Percentiles rank a stretch among this genome's conserved stretches.
Evolutionary conservation across 2,888 invertebrate species (phyloP).

Genomic region (Scaptomyza reducta): DNA sequence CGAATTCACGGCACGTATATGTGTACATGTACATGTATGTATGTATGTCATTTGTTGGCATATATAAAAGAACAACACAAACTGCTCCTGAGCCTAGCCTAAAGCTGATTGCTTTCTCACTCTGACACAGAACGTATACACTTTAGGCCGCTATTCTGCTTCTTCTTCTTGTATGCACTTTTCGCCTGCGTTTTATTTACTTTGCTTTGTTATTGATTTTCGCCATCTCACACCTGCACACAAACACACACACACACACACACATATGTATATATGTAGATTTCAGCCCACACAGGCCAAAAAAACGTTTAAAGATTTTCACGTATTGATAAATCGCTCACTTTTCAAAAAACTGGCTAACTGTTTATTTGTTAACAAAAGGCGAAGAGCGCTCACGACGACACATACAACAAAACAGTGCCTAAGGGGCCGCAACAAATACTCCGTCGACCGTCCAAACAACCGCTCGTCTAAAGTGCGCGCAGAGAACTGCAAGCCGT

Average conservation of each 20-base stretch:
- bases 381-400: conserved; percentile 18
- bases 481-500: conserved; percentile 53
- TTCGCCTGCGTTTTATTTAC: conserved; percentile 71
- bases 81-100: conserved; percentile 34
- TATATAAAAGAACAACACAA: conserved; percentile 13
- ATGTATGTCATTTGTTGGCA: conserved; percentile 30
- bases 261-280: conserved; percentile 7
- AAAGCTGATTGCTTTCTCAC: conserved; percentile 54
- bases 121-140: conserved; percentile 36
- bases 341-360: conserved; percentile 20
- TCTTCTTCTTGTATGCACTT: conserved; percentile 55
- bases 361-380: conserved; percentile 37
- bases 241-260: conserved; percentile 18
- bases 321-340: conserved; percentile 23
- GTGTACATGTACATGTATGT: conserved; percentile 40
- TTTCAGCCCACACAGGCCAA: conserved; percentile 21
- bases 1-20: conserved; percentile 74
- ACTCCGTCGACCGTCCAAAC: conserved; percentile 24
- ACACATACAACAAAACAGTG: conserved; percentile 43
- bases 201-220: conserved; percentile 79
- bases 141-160: conserved; percentile 34
- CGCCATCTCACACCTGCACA: conserved; percentile 58
- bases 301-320: conserved; percentile 23
- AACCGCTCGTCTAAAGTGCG: conserved; percentile 44
- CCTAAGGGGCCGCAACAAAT: conserved; percentile 15